Conservation (phyloP, 2,888 invertebrate species). For the Torymus texanus region DNA sequence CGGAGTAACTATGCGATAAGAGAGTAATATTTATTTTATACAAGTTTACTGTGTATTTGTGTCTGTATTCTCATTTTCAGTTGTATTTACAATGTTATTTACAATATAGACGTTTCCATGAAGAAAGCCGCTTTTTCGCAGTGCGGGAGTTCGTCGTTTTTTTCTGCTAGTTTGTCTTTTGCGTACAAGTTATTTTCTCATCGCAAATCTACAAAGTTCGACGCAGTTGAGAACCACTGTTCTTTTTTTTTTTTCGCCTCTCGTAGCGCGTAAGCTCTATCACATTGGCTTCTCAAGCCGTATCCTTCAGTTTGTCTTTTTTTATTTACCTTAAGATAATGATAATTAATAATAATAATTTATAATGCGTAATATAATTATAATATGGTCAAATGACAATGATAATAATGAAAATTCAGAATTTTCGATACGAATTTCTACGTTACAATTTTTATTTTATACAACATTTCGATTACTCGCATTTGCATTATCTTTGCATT, state of each 20-base stretch:
- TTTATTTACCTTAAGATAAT: slow-evolving; percentile 51
- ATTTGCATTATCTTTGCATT: slow-evolving; percentile 47
- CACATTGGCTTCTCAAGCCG: slow-evolving; percentile 75
- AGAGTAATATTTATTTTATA: slow-evolving; percentile 72
- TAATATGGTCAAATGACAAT: slow-evolving; percentile 57
- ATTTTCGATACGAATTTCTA: slow-evolving; percentile 56
- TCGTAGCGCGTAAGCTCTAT: slow-evolving; percentile 74
- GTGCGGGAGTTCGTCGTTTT: slow-evolving; percentile 45
- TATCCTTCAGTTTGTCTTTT: slow-evolving; percentile 65
- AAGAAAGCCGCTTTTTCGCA: slow-evolving; percentile 54
- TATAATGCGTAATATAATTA: slow-evolving; percentile 55
- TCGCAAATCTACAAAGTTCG: slow-evolving; percentile 37
- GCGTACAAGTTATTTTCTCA: slow-evolving; percentile 7
- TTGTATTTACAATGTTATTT: slow-evolving; percentile 65
- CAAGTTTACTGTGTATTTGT: slow-evolving; percentile 61
- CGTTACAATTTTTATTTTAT: slow-evolving; percentile 54
- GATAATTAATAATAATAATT: slow-evolving; percentile 55
- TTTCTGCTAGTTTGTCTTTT: slow-evolving; percentile 19
- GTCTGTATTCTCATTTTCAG: slow-evolving; percentile 63
- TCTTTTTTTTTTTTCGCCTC: slow-evolving; percentile 58
- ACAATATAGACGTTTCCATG: slow-evolving; percentile 57
- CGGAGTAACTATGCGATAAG: slow-evolving; percentile 70
- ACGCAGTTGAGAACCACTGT: slow-evolving; percentile 53
- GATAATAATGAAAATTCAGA: slow-evolving; percentile 57
- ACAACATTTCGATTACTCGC: slow-evolving; percentile 55